These are phyloP conservation scores for Alethe diademata DNA, from an alignment of 2,113 vertebrate genomes.

Conservation along the genomic window DNA sequence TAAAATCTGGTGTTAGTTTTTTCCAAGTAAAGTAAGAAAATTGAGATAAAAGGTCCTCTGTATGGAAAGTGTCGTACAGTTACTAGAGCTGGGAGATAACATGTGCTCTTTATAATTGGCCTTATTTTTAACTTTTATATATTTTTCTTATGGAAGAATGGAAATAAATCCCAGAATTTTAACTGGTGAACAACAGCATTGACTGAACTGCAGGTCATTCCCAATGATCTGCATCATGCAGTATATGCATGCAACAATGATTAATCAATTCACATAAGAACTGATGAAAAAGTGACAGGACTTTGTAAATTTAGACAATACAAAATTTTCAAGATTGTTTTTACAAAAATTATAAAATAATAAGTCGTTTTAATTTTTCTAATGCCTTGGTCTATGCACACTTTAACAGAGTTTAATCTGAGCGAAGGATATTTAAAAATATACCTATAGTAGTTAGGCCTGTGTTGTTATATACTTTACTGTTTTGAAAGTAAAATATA, in stretches of 20 bases:
- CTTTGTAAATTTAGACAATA: constrained; percentile 10
- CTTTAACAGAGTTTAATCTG: constrained; percentile 30
- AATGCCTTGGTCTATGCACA: constrained; percentile 64
- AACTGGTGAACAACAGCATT: background rate
- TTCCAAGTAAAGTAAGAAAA: background rate
- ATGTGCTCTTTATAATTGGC: background rate
- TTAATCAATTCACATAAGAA: background rate
- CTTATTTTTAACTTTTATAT: constrained; percentile 1
- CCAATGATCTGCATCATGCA: background rate
- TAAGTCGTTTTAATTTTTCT: constrained; percentile 45
- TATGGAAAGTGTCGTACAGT: background rate
- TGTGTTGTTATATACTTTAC: background rate
- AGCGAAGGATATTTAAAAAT: constrained; percentile 15
- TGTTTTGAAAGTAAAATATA: background rate
- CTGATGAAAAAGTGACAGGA: background rate
- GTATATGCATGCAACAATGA: background rate
- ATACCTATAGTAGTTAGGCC: constrained; percentile 1
- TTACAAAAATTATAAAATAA: background rate
- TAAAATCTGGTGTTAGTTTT: constrained; percentile 7
- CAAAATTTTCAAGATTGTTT: constrained; percentile 20
- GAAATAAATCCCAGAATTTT: background rate
- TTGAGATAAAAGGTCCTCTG: background rate
- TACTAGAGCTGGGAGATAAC: background rate
- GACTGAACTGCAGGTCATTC: background rate
- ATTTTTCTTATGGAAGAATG: background rate